Percentiles rank a stretch among this genome's conserved stretches.
Conservation (phyloP, 2,113 vertebrate genomes). For the Hippocampus zosterae region DNA sequence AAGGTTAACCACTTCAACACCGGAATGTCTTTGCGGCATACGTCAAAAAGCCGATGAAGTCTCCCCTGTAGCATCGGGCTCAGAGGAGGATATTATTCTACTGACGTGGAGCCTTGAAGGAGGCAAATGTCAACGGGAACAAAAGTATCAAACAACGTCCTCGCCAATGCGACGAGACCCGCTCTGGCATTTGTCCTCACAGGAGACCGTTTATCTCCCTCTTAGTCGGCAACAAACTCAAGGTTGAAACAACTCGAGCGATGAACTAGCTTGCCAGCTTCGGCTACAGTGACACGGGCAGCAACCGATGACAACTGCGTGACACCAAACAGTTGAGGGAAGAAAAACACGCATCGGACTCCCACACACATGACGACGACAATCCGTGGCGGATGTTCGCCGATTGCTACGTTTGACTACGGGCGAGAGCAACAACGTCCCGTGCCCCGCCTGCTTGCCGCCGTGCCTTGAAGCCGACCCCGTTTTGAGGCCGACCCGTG, state of each 20-base stretch:
- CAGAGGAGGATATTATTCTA: conserved; percentile 65
- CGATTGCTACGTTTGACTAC: not conserved
- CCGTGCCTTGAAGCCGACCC: not conserved
- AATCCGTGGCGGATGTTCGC: too few relatives aligned
- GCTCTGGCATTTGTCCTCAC: conserved; percentile 60
- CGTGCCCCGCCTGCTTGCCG: not conserved
- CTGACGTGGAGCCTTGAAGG: conserved; percentile 68
- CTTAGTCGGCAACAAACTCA: not conserved
- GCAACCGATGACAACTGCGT: too few relatives aligned
- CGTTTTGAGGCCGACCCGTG: conserved; percentile 13
- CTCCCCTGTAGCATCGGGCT: conserved; percentile 41
- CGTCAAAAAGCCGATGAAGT: conserved; percentile 63
- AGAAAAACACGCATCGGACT: too few relatives aligned
- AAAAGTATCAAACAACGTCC: conserved; percentile 54
- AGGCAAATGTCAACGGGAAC: conserved; percentile 72
- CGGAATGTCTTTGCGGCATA: conserved; percentile 51
- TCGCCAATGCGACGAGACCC: conserved; percentile 33
- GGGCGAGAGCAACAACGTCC: not conserved
- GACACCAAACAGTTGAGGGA: too few relatives aligned
- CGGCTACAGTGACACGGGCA: too few relatives aligned
- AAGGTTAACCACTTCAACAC: conserved; percentile 68
- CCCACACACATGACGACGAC: too few relatives aligned
- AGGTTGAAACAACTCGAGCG: too few relatives aligned
- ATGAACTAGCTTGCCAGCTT: too few relatives aligned
- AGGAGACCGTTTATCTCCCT: conserved; percentile 24